Conservation (phyloP, 2,113 vertebrate genomes). For the Stigmatopora argus region DNA sequence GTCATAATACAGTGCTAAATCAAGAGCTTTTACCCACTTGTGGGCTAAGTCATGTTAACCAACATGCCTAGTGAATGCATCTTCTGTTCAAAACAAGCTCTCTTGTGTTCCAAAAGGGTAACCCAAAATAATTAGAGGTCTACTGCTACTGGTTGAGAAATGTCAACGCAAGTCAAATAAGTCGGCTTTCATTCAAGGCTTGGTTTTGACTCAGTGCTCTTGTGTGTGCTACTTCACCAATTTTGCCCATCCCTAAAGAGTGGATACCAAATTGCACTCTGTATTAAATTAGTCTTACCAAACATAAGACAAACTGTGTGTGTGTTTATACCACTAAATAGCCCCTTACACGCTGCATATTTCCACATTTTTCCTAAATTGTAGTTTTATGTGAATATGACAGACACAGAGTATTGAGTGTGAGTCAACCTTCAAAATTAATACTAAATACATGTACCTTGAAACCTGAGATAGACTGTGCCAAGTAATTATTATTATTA, state of each 20-base stretch:
- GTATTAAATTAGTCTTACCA: neutral
- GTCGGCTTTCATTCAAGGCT: neutral
- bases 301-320: neutral
- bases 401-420: neutral
- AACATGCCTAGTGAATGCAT: neutral
- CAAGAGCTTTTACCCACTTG: neutral
- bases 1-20: neutral
- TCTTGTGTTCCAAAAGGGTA: neutral
- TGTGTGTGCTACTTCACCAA: conserved; percentile 1
- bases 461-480: neutral
- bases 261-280: neutral
- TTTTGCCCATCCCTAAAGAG: conserved; percentile 4
- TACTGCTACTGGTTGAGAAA: conserved; percentile 5
- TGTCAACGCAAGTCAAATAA: conserved; percentile 2
- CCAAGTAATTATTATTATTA: neutral
- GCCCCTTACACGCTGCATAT: neutral
- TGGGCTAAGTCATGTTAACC: neutral
- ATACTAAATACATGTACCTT: neutral
- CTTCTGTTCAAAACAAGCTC: neutral
- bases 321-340: neutral
- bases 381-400: neutral
- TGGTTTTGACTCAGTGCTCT: conserved; percentile 1
- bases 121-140: neutral
- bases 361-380: neutral
- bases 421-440: neutral